These are phyloP conservation scores for Himalopsyche tibetana DNA, from an alignment of 2,888 invertebrate species.

Conservation along the genomic window DNA sequence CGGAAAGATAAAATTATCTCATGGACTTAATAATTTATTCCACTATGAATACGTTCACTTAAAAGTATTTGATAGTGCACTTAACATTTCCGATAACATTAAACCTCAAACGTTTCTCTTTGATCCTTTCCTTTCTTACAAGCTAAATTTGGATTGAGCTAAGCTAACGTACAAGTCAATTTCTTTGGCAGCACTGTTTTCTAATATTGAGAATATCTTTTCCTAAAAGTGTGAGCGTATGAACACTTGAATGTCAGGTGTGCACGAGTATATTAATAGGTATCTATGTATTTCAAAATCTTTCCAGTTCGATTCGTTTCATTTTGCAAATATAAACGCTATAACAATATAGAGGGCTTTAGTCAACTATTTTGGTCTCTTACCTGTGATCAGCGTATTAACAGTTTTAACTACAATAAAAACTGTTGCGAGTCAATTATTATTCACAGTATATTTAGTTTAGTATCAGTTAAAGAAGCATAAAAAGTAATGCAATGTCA, in stretches of 20 bases:
- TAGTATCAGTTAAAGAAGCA: too few relatives aligned
- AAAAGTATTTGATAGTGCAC: conserved; percentile 14
- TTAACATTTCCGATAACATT: not conserved
- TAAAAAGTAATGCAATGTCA: too few relatives aligned
- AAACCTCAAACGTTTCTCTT: not conserved
- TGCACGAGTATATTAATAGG: not conserved
- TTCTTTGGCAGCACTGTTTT: conserved; percentile 46
- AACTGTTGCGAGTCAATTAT: too few relatives aligned
- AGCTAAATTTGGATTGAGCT: conserved; percentile 36
- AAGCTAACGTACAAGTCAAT: conserved; percentile 33
- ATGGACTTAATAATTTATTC: not conserved
- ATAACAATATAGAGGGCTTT: not conserved
- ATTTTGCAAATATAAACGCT: not conserved
- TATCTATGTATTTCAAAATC: not conserved
- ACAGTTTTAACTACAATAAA: too few relatives aligned
- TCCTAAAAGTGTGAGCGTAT: not conserved
- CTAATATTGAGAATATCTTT: not conserved
- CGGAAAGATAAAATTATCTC: not conserved
- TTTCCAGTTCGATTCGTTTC: not conserved
- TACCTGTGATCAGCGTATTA: not conserved
- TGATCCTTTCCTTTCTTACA: conserved; percentile 9
- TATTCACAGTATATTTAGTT: too few relatives aligned
- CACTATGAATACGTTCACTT: conserved; percentile 1
- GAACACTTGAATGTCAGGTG: conserved; percentile 34
- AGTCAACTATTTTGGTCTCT: not conserved